A percentile compares a stretch with the other conserved stretches of the same genome.
phyloP scores from a whole-genome alignment of 2,113 vertebrate species.

The Zapornia atra region DNA sequence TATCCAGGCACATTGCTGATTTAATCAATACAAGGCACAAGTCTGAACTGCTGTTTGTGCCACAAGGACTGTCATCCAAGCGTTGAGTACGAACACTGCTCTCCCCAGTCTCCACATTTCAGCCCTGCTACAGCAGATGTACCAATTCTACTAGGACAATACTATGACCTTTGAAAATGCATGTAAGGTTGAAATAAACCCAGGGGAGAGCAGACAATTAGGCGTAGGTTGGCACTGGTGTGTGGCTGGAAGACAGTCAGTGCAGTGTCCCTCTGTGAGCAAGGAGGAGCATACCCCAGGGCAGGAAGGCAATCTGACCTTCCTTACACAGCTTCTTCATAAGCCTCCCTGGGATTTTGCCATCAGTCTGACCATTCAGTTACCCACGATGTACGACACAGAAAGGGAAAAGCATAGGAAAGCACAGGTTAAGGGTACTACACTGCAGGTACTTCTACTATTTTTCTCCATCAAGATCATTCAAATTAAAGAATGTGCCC shows the following conservation, averaged over 20 bases:
- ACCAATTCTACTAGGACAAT: not conserved
- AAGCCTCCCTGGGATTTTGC: not conserved
- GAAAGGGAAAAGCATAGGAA: not conserved
- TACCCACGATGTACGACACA: not conserved
- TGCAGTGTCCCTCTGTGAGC: not conserved
- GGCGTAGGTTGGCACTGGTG: not conserved
- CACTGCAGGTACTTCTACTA: not conserved
- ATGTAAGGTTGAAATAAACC: not conserved
- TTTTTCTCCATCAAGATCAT: not conserved
- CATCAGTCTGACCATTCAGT: not conserved
- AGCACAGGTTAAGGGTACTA: not conserved
- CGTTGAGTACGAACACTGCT: not conserved
- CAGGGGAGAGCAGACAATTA: not conserved
- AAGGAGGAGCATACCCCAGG: not conserved
- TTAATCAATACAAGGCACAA: not conserved
- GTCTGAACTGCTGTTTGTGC: not conserved
- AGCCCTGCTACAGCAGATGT: not conserved
- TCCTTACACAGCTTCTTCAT: not conserved
- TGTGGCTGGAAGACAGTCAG: not conserved
- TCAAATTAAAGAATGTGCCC: not conserved
- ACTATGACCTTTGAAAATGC: not conserved
- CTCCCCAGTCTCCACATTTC: not conserved
- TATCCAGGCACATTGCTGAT: fast-evolving
- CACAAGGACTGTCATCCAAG: not conserved
- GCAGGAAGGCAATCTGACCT: not conserved